A percentile compares a stretch with the other conserved stretches of the same genome.
These are phyloP conservation scores for Enteromius unitaeniatus DNA, from an alignment of 2,797 vertebrate species.

Conservation along the genomic window DNA sequence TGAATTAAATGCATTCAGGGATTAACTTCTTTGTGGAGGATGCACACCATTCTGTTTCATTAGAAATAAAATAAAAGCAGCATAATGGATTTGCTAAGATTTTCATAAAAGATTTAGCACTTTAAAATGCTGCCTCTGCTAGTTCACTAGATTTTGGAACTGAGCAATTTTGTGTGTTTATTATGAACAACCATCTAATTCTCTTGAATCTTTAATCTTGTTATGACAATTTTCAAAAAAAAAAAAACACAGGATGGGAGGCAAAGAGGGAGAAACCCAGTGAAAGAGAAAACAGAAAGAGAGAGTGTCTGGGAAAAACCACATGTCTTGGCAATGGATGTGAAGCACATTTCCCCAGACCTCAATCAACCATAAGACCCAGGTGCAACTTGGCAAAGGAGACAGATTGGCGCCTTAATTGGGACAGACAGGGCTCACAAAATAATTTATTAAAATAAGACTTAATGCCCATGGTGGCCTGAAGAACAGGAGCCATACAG, in stretches of 20 bases:
- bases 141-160: neutral
- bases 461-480: slow-evolving; percentile 41
- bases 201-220: slow-evolving; percentile 23
- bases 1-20: neutral
- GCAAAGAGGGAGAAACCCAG: slow-evolving; percentile 19
- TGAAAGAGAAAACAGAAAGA: slow-evolving; percentile 14
- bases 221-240: slow-evolving; percentile 3
- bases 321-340: slow-evolving; percentile 53
- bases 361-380: slow-evolving; percentile 46
- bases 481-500: slow-evolving; percentile 26
- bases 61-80: neutral
- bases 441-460: slow-evolving; percentile 51
- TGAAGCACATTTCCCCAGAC: slow-evolving; percentile 54
- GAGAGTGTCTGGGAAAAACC: slow-evolving; percentile 46
- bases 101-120: neutral
- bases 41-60: neutral
- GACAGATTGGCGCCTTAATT: slow-evolving; percentile 45
- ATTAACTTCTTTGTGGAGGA: neutral
- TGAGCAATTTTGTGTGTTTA: neutral
- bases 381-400: slow-evolving; percentile 55
- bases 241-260: slow-evolving; percentile 31
- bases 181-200: slow-evolving; percentile 31
- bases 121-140: neutral
- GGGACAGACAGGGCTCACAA: slow-evolving; percentile 52
- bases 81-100: neutral